phyloP scores from a whole-genome alignment of 2,797 vertebrate species.

The Siniperca obscura region DNA sequence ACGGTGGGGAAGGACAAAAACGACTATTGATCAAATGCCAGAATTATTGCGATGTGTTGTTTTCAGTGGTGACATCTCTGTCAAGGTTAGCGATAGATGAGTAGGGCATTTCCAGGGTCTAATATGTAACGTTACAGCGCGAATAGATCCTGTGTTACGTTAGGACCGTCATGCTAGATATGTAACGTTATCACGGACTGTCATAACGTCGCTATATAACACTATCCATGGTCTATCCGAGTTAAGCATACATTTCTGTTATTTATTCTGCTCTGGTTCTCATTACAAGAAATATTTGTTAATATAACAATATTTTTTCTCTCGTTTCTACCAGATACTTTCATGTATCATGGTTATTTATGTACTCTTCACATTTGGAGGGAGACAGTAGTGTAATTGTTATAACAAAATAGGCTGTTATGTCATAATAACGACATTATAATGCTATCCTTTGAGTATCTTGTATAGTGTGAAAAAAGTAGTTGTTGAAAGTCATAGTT shows the following conservation, averaged over 20 bases:
- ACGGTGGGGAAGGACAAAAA: background rate
- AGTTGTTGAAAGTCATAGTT: background rate
- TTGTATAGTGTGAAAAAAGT: no score
- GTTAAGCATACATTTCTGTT: background rate
- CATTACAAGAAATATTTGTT: background rate
- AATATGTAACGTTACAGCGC: background rate
- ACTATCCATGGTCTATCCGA: background rate
- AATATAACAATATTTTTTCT: background rate
- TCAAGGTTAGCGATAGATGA: background rate
- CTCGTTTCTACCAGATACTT: background rate
- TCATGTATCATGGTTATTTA: background rate
- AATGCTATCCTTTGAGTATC: no score
- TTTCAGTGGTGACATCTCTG: background rate
- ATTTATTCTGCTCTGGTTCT: background rate
- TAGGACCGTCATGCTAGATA: background rate
- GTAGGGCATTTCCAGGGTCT: background rate
- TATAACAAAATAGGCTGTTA: background rate
- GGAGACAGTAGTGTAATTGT: background rate
- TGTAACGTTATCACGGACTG: background rate
- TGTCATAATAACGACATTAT: background rate
- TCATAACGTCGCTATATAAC: background rate
- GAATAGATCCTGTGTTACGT: background rate
- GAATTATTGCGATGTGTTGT: accelerated
- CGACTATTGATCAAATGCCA: accelerated
- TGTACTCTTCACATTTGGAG: background rate